These are phyloP conservation scores for Fundulus diaphanus DNA, from an alignment of 2,797 vertebrate species.

Conservation along the genomic window DNA sequence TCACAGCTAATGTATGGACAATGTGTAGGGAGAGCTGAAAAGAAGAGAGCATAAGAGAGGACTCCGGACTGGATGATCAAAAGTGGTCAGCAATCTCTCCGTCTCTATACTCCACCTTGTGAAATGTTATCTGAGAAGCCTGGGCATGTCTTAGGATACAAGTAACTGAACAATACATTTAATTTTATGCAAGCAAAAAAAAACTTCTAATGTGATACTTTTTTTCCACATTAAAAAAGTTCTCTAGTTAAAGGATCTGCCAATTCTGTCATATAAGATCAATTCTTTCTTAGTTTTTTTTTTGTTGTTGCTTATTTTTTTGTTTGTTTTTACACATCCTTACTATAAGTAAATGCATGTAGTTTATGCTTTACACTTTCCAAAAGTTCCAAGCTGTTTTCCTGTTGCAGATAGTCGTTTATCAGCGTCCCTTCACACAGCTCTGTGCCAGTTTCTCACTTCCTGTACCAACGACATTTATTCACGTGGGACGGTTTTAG, in stretches of 20 bases:
- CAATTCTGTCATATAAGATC: neutral
- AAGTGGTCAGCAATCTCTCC: neutral
- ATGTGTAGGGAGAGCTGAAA: neutral
- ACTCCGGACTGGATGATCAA: neutral
- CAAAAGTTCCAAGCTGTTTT: constrained; percentile 17
- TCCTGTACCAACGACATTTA: constrained; percentile 46
- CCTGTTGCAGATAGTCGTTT: constrained; percentile 50
- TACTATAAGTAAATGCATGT: neutral
- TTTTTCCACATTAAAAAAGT: neutral
- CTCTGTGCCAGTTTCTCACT: constrained; percentile 35
- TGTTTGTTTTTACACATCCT: neutral
- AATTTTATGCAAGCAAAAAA: neutral
- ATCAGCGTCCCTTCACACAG: constrained; percentile 56
- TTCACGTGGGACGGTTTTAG: constrained; percentile 39
- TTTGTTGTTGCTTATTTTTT: no score
- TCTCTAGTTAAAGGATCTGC: neutral
- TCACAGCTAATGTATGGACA: neutral
- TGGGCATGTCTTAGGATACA: neutral
- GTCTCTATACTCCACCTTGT: neutral
- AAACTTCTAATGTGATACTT: neutral
- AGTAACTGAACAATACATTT: neutral
- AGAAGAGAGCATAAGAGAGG: neutral
- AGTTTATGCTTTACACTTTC: neutral
- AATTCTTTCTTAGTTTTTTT: no score
- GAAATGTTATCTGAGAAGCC: neutral